Evolutionary conservation across 2,797 vertebrate genomes (phyloP).

Genomic region (Gallinago nigripennis): DNA sequence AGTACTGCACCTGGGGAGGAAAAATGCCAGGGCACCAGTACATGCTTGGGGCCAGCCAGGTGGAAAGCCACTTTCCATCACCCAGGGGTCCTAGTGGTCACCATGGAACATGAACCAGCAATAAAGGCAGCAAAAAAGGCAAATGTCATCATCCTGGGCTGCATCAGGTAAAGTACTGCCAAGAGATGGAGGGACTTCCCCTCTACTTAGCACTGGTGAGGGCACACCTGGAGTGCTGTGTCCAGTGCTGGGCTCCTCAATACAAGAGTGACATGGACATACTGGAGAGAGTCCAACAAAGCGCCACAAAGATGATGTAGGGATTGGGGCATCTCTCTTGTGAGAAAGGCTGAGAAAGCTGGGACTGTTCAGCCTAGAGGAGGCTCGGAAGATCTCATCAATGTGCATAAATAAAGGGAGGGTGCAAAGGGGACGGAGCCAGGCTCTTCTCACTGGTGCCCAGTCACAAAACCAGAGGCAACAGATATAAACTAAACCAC

Average conservation of each 20-base stretch:
- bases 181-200: not conserved
- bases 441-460: not conserved
- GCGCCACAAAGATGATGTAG: not conserved
- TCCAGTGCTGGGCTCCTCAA: not conserved
- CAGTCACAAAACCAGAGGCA: not conserved
- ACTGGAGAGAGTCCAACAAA: not conserved
- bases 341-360: not conserved
- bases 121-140: not conserved
- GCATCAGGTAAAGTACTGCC: not conserved
- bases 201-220: not conserved
- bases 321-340: not conserved
- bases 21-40: not conserved
- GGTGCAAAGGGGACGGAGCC: not conserved
- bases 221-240: not conserved
- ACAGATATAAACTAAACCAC: not conserved
- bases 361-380: not conserved
- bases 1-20: not conserved
- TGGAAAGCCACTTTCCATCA: not conserved
- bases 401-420: not conserved
- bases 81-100: not conserved
- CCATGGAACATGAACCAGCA: not conserved
- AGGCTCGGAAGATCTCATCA: not conserved
- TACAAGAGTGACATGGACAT: not conserved
- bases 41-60: not conserved
- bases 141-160: not conserved